These are phyloP conservation scores for Mycteria americana DNA, from an alignment of 2,797 vertebrate species.

Conservation along the genomic window DNA sequence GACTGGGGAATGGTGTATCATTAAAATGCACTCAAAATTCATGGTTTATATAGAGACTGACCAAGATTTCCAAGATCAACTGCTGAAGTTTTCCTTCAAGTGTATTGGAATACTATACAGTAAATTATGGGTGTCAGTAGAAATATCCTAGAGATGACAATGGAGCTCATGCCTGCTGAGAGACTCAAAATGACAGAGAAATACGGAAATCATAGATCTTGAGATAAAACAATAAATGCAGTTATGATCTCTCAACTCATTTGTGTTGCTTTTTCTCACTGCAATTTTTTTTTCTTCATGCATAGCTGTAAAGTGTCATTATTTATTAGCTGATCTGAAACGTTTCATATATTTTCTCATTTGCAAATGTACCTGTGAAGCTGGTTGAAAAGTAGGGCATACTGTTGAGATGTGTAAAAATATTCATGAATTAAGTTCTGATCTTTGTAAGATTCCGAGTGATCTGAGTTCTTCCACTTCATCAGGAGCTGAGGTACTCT, in stretches of 20 bases:
- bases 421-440: neutral
- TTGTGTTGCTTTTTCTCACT: neutral
- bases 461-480: neutral
- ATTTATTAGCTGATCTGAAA: neutral
- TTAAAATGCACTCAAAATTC: neutral
- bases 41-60: neutral
- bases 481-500: neutral
- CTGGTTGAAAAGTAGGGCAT: neutral
- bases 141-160: neutral
- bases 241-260: neutral
- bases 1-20: neutral
- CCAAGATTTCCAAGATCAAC: neutral
- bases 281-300: neutral
- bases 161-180: neutral
- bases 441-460: neutral
- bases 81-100: neutral
- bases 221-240: neutral
- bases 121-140: neutral
- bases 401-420: neutral
- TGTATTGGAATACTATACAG: neutral
- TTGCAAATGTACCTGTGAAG: constrained; percentile 11
- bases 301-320: neutral
- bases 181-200: neutral
- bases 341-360: neutral
- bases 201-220: neutral